These are phyloP conservation scores for Sitta europaea DNA, from an alignment of 2,113 vertebrate species.

Conservation along the genomic window DNA sequence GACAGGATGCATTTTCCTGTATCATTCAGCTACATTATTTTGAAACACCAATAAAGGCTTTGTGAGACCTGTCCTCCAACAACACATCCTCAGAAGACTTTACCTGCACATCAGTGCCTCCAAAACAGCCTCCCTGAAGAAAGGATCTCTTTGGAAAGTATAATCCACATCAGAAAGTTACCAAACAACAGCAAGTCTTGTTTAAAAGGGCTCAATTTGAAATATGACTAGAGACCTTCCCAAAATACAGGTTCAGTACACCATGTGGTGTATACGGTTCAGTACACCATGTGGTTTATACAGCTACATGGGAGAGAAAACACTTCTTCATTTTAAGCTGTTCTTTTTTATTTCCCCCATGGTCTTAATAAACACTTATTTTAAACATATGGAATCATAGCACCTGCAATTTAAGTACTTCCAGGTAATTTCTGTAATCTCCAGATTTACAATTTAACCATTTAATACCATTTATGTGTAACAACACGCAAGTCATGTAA, in stretches of 20 bases:
- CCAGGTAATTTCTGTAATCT: background rate
- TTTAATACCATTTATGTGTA: background rate
- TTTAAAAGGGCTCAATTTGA: background rate
- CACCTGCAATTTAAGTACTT: background rate
- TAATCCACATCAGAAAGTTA: background rate
- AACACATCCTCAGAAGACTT: fast-evolving
- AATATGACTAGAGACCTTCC: background rate
- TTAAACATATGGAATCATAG: background rate
- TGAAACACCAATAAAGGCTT: fast-evolving
- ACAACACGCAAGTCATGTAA: background rate
- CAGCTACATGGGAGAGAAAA: background rate
- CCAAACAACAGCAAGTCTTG: background rate
- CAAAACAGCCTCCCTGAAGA: fast-evolving
- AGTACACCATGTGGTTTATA: too few species aligned
- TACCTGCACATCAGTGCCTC: background rate
- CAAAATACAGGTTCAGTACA: background rate
- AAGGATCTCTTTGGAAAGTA: background rate
- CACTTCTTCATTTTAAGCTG: background rate
- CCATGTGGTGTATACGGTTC: too few species aligned
- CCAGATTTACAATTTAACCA: background rate
- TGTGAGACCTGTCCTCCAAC: background rate
- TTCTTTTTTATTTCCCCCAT: background rate
- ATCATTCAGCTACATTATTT: fast-evolving
- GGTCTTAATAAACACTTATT: background rate
- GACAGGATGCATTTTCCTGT: background rate